phyloP scores from a whole-genome alignment of 2,797 vertebrate genomes.

The Galagoides demidoff region DNA sequence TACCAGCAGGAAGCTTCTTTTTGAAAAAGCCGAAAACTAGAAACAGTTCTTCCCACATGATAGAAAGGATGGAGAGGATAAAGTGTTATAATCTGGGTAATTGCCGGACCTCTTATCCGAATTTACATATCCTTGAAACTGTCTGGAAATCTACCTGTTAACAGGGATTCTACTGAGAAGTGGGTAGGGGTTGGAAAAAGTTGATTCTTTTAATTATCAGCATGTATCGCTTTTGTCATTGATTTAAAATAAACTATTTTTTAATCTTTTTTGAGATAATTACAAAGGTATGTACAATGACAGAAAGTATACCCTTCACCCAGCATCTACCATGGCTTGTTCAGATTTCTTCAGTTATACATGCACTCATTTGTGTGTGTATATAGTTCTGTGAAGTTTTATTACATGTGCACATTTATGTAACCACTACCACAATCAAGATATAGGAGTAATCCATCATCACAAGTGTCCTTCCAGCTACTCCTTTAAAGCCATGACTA shows the following conservation, averaged over 20 bases:
- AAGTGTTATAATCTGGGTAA: not conserved
- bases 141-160: not conserved
- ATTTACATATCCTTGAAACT: not conserved
- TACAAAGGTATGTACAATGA: not conserved
- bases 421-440: not conserved
- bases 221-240: not conserved
- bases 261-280: not conserved
- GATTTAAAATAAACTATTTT: not conserved
- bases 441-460: not conserved
- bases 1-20: not conserved
- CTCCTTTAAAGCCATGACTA: not conserved
- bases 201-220: not conserved
- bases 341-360: not conserved
- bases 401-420: not conserved
- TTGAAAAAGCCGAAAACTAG: not conserved
- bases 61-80: not conserved
- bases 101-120: not conserved
- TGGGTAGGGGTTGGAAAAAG: not conserved
- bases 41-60: not conserved
- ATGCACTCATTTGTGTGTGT: not conserved
- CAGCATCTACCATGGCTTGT: not conserved
- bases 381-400: not conserved
- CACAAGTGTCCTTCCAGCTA: not conserved
- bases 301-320: not conserved
- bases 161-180: not conserved